Evolutionary conservation across 1,140 invertebrate species (phyloP), one percentile per base, ranked within the genome.

Genomic region (Sarcophaga peregrina): DNA sequence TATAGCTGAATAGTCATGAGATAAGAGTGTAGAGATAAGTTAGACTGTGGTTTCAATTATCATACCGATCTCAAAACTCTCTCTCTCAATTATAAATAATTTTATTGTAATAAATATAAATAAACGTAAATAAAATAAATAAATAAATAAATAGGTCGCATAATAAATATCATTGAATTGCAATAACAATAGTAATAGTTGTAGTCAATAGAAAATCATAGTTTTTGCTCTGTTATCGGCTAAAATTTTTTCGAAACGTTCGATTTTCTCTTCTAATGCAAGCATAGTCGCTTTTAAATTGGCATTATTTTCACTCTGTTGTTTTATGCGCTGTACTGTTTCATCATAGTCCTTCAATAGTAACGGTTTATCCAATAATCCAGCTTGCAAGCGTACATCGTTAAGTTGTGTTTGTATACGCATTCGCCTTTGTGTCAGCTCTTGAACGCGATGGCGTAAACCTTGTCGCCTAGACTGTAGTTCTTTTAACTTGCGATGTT

Each of bases 281-380:
- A 5, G 13, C 5, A 20, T 47, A 5, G 50, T 54, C 5, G 46
- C 7, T 8, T 54, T 54, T 45, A 80, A 15, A 9, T 47, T 11
- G 17, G 8, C 8, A 8, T 52, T 45, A 11, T 47, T 80, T 8
- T 8, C 25, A 15, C 50, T 13, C 2, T 47, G 50, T 13, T 74
- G 37, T 9, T 68, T 68, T 13, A 84, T 13, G 45, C 46, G 48
- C 0, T 82, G 20, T 6, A 85, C 46, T 0, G 89, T 90, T 0
- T 46, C 8, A 81, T 90, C 89, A 58, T 83, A 90, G 58, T 90
- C 89, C 11, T 75, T 72, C 85, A 90, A 84, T 11, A 90, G 83
- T 0, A 83, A 45, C 0, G 87, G 89, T 83, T 87, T 87, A 3
- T 85, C 62, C 5, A 90, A 74, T 8, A 90, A 85, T 8, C 89